These are phyloP conservation scores for Cepaea hortensis DNA, from an alignment of 2,888 invertebrate genomes.

Conservation along the genomic window DNA sequence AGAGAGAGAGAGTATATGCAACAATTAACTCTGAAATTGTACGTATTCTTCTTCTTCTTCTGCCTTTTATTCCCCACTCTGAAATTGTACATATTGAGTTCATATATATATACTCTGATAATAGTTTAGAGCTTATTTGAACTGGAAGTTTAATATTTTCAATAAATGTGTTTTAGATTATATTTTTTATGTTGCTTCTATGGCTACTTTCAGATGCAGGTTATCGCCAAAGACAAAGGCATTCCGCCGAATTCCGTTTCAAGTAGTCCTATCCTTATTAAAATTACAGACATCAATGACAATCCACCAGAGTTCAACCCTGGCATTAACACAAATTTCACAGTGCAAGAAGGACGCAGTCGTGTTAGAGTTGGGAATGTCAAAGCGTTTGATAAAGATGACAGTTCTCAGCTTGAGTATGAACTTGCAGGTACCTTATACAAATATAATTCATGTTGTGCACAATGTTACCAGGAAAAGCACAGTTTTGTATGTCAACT, in stretches of 20 bases:
- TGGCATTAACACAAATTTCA: slow-evolving; percentile 15
- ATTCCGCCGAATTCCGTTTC: slow-evolving; percentile 1
- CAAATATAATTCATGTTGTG: no score
- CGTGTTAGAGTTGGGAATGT: slow-evolving; percentile 29
- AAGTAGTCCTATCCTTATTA: slow-evolving; percentile 16
- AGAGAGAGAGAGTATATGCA: no score
- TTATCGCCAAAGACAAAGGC: slow-evolving; percentile 45
- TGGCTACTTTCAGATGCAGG: slow-evolving; percentile 22
- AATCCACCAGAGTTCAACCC: slow-evolving; percentile 43
- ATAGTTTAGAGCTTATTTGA: no score
- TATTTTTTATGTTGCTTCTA: background rate
- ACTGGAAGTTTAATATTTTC: no score
- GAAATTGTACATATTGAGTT: no score
- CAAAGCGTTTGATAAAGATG: slow-evolving; percentile 43
- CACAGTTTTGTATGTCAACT: no score
- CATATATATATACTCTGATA: no score
- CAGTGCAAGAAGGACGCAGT: slow-evolving; percentile 6
- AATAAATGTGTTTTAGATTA: no score
- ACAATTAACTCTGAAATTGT: no score
- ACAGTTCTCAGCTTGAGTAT: slow-evolving; percentile 3
- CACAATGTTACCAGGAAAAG: no score
- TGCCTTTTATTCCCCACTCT: no score
- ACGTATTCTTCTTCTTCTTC: no score
- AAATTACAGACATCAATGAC: slow-evolving; percentile 46
- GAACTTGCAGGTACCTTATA: background rate